phyloP scores from a whole-genome alignment of 2,797 vertebrate species.

The Crax fasciolata region DNA sequence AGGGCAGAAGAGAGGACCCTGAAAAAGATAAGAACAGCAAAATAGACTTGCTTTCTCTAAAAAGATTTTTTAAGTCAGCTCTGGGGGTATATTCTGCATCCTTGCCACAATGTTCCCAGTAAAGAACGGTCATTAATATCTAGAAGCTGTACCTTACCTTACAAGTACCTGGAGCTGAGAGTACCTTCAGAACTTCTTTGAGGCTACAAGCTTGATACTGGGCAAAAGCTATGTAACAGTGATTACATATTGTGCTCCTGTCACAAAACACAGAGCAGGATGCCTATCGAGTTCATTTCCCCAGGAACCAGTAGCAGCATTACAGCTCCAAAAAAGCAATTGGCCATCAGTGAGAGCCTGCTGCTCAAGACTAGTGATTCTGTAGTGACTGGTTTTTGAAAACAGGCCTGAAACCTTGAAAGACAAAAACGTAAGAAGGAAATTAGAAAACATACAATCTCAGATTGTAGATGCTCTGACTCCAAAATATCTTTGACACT shows the following conservation, averaged over 20 bases:
- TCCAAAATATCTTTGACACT: background rate
- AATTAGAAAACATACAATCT: background rate
- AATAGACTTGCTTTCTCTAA: background rate
- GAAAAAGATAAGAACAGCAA: background rate
- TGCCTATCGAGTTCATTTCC: background rate
- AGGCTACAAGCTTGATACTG: background rate
- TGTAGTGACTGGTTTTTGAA: background rate
- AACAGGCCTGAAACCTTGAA: conserved; percentile 11
- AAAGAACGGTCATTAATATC: background rate
- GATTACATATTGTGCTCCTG: background rate
- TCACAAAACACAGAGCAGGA: background rate
- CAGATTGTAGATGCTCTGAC: background rate
- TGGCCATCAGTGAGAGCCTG: background rate
- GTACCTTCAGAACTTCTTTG: background rate
- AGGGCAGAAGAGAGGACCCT: background rate
- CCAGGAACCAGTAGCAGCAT: background rate
- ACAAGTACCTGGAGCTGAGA: background rate
- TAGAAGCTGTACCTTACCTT: background rate
- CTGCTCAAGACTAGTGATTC: background rate
- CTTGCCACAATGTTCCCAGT: background rate
- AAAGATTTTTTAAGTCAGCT: background rate
- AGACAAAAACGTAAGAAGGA: background rate
- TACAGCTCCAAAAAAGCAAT: background rate
- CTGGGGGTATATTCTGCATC: background rate
- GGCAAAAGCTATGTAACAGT: background rate